Conservation (phyloP, 2,888 invertebrate species). For the Sussaba pulchella region DNA sequence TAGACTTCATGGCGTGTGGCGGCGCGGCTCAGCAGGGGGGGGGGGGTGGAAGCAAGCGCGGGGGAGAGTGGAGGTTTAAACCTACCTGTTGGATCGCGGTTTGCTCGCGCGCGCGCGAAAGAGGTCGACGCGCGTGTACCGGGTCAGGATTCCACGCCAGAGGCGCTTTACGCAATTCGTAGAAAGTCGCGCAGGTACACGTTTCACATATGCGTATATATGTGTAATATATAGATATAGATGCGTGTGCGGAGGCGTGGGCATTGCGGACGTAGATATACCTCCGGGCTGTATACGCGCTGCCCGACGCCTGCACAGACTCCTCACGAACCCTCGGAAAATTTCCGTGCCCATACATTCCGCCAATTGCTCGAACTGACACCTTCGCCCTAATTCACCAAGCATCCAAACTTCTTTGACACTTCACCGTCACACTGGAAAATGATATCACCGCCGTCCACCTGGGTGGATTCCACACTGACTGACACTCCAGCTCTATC, state of each 20-base stretch:
- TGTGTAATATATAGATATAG: constrained; percentile 11
- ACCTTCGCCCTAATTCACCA: no score
- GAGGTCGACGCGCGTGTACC: constrained; percentile 59
- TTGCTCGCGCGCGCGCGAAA: constrained; percentile 12
- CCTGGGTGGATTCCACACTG: no score
- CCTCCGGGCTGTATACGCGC: constrained; percentile 24
- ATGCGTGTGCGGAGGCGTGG: constrained; percentile 36
- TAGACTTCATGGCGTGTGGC: not conserved
- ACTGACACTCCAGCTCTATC: not conserved
- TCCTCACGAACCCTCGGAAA: constrained; percentile 18
- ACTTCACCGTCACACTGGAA: no score
- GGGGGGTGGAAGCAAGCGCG: not conserved
- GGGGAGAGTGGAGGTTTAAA: not conserved
- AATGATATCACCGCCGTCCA: no score
- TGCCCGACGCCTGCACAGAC: constrained; percentile 37
- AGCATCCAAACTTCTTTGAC: no score
- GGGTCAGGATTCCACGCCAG: constrained; percentile 63
- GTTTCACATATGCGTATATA: constrained; percentile 49
- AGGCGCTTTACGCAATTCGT: constrained; percentile 69
- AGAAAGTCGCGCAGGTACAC: constrained; percentile 68
- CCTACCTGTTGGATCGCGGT: constrained; percentile 25
- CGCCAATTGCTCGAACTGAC: no score
- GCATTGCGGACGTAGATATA: not conserved
- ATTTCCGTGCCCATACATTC: no score
- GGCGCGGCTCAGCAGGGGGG: not conserved